Conservation (phyloP, 2,888 invertebrate species). For the Andrena haemorrhoa region DNA sequence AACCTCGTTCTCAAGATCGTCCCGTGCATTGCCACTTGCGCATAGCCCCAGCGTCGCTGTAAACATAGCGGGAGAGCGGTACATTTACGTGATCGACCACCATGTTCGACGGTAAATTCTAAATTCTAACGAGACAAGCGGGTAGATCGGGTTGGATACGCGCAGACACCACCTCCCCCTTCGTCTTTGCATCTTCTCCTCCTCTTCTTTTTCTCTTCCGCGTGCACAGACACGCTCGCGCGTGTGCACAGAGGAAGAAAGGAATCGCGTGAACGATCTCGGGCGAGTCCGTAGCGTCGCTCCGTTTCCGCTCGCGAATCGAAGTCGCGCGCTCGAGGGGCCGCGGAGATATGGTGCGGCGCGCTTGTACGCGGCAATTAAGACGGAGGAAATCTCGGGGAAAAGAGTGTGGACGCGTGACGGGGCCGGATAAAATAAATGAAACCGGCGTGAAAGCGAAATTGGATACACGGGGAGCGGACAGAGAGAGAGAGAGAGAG, state of each 20-base stretch:
- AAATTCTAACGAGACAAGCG: no score
- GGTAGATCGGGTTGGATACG: no score
- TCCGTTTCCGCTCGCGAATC: conserved; percentile 27
- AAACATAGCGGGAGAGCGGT: no score
- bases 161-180: no score
- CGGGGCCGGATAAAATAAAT: conserved; percentile 71
- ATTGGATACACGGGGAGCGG: conserved; percentile 74
- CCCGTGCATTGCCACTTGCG: no score
- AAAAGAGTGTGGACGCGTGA: conserved; percentile 57
- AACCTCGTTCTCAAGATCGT: no score
- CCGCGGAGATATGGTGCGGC: conserved; percentile 53
- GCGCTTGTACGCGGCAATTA: conserved; percentile 47
- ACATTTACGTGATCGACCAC: no score
- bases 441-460: conserved; percentile 77
- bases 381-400: conserved; percentile 46
- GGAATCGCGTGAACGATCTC: conserved; percentile 69
- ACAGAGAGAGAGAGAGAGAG: conserved; percentile 24
- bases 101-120: no score
- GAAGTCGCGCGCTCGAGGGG: conserved; percentile 22
- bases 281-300: conserved; percentile 3
- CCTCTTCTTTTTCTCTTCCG: no score
- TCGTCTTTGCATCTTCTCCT: no score
- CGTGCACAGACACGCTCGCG: no score
- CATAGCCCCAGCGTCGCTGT: no score
- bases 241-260: neutral